Percentiles rank a stretch among this genome's conserved stretches.
These are phyloP conservation scores for Drosophila parvula DNA, from an alignment of 1,140 invertebrate genomes.

Conservation along the genomic window DNA sequence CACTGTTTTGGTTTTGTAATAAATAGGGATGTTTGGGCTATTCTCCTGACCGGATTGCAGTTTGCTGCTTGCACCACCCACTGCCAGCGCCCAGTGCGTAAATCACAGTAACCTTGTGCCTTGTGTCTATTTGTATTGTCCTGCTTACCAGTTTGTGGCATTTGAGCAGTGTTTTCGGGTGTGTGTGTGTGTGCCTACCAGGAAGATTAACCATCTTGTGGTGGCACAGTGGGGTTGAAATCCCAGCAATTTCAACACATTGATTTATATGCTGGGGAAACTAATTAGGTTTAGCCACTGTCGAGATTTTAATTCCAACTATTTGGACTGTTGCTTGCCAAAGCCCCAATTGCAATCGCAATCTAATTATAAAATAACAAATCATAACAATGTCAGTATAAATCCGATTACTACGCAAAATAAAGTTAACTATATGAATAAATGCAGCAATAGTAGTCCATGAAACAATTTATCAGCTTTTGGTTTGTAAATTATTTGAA, in stretches of 20 bases:
- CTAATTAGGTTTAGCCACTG: constrained; percentile 3
- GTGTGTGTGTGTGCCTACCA: constrained; percentile 15
- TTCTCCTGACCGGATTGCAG: constrained; percentile 55
- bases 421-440: constrained; percentile 9
- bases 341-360: background rate
- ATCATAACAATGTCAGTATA: constrained; percentile 2
- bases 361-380: constrained; percentile 12
- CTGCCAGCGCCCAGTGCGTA: constrained; percentile 26
- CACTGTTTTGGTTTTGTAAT: constrained; percentile 45
- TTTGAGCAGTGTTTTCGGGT: constrained; percentile 25
- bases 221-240: constrained; percentile 23
- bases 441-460: background rate
- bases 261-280: constrained; percentile 16
- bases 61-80: constrained; percentile 10
- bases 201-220: constrained; percentile 8
- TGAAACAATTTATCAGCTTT: background rate
- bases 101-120: constrained; percentile 53
- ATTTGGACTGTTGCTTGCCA: constrained; percentile 12
- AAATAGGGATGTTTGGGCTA: constrained; percentile 45
- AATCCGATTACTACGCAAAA: background rate
- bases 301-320: constrained; percentile 9
- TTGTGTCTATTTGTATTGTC: constrained; percentile 29
- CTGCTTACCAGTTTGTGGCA: constrained; percentile 40
- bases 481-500: constrained; percentile 1
- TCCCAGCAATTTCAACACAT: background rate